Base-by-base conservation (phyloP, 2,797 vertebrate species). In the Microtus obscurus region DNA sequence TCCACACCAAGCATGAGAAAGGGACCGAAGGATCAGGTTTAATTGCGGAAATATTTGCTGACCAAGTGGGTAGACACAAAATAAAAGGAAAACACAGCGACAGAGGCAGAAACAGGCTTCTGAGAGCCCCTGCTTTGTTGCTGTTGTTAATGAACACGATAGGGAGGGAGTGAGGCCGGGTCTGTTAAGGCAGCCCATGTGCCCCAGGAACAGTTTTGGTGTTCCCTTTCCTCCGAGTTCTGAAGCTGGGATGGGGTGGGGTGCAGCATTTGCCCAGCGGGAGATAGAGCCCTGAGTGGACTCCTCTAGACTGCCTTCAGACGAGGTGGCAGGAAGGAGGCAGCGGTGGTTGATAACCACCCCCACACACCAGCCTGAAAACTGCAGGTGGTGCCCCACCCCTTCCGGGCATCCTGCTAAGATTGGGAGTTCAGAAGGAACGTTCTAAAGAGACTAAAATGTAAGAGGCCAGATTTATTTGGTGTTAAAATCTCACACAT, bases 391-490 rank as follows among this genome's bases (percentile, higher is more conserved):
- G 1, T 10, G 10, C 67, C 23, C 34, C 7, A 4, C 21, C 34
- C n/a, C 59, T 76, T 69, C 27, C n/a, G 27, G 53, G 73, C 17
- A 69, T 89, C 51, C 16, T 5, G 27, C 87, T 83, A 56, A 71
- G 53, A n/a, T 67, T 25, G 85, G 45, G 56, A 78, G 51, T 92
- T 71, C 48, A 45, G 88, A 92, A 19, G 8, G 88, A 92, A 97
- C 81, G n/a, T 45, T 91, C 65, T n/a, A n/a, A 45, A 67, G 65
- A 95, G 87, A 78, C 69, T 43, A 73, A 76, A 92, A 73, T 56
- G 65, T 81, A 81, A 48, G 16, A 76, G 59, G 63, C 63, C 69
- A 91, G 73, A 67, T 87, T 43, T 17, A 56, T 91, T 97, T 93
- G 93, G 87, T 78, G 80, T 48, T 83, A 79, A 91, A 76, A 88